Conservation (phyloP, 2,888 invertebrate genomes). For the Lamellibrachia columna region DNA sequence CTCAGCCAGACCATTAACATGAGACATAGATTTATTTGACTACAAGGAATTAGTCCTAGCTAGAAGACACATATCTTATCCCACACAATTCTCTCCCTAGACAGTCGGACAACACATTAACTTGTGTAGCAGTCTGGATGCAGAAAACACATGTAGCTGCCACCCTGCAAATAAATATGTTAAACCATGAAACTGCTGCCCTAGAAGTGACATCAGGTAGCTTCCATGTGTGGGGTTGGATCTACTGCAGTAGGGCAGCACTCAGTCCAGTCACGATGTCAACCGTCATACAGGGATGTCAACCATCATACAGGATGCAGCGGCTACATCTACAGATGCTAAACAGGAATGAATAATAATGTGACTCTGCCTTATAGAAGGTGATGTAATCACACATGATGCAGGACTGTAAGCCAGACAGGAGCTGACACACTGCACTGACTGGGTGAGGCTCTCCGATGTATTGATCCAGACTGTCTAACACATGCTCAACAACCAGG, state of each 20-base stretch:
- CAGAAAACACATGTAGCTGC: not conserved
- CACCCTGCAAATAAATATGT: not conserved
- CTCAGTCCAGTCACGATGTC: not conserved
- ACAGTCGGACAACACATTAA: not conserved
- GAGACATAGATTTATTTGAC: not conserved
- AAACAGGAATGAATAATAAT: not conserved
- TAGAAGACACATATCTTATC: not conserved
- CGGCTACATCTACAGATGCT: not conserved
- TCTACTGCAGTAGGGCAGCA: not conserved
- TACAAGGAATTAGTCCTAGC: not conserved
- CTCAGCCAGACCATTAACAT: not conserved
- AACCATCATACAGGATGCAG: not conserved
- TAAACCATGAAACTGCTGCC: not conserved
- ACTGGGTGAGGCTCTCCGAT: not conserved
- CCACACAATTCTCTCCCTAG: not conserved
- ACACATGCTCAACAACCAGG: not conserved
- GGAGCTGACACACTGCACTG: not conserved
- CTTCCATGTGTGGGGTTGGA: not conserved
- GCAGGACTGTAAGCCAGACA: not conserved
- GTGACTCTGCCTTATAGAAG: not conserved
- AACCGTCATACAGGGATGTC: not conserved
- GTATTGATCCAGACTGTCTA: slow-evolving; percentile 6
- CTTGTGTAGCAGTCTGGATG: not conserved
- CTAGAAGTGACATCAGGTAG: not conserved
- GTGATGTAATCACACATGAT: not conserved